Conservation (phyloP, 2,888 invertebrate species). For the Drosophila antonietae region DNA sequence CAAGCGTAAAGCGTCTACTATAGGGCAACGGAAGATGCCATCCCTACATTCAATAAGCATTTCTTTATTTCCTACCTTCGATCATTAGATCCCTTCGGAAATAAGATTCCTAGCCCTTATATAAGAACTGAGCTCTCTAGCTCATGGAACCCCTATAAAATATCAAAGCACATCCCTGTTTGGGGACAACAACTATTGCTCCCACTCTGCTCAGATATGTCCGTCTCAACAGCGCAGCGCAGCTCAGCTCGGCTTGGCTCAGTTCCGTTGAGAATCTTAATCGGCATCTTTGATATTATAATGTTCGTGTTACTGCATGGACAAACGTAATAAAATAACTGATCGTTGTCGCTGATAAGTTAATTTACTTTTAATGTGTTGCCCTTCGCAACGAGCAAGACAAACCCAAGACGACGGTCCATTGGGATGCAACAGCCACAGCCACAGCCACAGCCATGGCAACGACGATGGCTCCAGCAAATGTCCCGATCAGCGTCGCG, state of each 20-base stretch:
- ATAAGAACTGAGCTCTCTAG: background rate
- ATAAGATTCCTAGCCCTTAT: background rate
- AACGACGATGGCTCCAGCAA: background rate
- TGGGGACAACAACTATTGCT: conserved; percentile 3
- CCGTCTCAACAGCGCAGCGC: background rate
- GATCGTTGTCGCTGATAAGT: conserved; percentile 85
- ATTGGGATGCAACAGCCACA: conserved; percentile 32
- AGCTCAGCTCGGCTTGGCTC: conserved; percentile 11
- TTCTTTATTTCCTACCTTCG: background rate
- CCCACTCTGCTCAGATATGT: background rate
- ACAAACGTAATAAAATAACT: conserved; percentile 85
- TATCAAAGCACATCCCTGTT: conserved; percentile 4
- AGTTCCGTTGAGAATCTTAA: conserved; percentile 66
- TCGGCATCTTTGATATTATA: conserved; percentile 84
- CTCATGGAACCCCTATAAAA: background rate
- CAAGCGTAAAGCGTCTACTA: background rate
- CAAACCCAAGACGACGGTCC: conserved; percentile 26
- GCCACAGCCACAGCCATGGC: background rate
- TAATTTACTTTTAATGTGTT: conserved; percentile 85
- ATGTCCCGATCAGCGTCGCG: conserved; percentile 31
- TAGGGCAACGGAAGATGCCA: too few species aligned
- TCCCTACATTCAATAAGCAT: too few species aligned
- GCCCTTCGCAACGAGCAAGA: conserved; percentile 54
- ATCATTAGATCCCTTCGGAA: background rate
- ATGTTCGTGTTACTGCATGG: conserved; percentile 85